phyloP scores from a whole-genome alignment of 2,888 invertebrate species.

The Syrphus vitripennis region DNA sequence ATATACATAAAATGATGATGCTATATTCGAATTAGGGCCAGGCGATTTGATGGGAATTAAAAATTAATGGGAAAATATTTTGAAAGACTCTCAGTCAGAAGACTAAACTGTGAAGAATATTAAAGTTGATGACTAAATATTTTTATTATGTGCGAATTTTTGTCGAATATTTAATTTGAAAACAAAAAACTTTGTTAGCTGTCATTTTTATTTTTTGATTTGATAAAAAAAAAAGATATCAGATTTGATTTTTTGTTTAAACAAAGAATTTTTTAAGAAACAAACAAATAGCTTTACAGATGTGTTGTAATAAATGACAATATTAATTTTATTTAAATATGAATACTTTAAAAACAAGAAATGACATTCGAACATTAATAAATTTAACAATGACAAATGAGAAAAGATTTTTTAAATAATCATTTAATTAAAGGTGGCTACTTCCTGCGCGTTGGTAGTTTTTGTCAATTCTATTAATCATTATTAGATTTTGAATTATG shows the following conservation, averaged over 20 bases:
- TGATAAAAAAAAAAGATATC: background rate
- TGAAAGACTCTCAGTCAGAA: background rate
- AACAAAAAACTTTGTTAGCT: background rate
- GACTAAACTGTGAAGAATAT: background rate
- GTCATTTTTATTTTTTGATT: background rate
- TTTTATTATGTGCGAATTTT: conserved; percentile 16
- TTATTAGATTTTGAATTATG: background rate
- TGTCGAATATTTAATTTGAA: background rate
- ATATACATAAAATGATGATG: background rate
- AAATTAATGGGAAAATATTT: background rate
- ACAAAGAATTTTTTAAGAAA: background rate
- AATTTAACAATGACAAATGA: background rate
- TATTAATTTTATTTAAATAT: background rate
- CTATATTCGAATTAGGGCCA: conserved; percentile 16
- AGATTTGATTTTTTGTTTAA: background rate
- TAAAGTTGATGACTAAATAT: conserved; percentile 1
- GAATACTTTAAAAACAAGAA: background rate
- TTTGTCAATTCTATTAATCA: background rate
- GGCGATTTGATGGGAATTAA: background rate
- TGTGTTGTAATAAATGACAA: background rate
- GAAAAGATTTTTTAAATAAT: background rate
- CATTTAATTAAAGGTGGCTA: background rate
- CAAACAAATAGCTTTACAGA: background rate
- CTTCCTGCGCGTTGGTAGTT: background rate
- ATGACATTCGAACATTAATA: background rate